A percentile compares a stretch with the other conserved stretches of the same genome.
Conservation (phyloP, 2,113 vertebrate species). For the Pionites leucogaster region DNA sequence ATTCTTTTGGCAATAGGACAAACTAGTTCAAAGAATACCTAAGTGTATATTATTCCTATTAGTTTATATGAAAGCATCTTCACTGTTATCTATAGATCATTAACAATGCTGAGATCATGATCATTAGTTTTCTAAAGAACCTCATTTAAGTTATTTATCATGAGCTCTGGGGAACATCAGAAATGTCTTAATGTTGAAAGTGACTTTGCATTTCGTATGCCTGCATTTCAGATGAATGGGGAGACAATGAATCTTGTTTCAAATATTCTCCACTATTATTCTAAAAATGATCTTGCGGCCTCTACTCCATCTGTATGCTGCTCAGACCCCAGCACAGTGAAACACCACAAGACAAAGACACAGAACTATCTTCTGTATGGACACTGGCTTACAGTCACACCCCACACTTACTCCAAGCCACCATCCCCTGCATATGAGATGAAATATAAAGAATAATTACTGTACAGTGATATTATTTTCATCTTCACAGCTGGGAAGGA, state of each 20-base stretch:
- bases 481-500: neutral
- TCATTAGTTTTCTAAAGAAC: neutral
- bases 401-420: neutral
- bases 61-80: neutral
- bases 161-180: neutral
- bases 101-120: neutral
- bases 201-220: neutral
- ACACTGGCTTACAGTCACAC: neutral
- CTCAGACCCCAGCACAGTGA: neutral
- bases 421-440: neutral
- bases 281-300: neutral
- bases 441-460: neutral
- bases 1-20: neutral
- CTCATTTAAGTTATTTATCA: neutral
- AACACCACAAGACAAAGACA: neutral
- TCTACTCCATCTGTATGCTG: neutral
- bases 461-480: neutral
- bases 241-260: neutral
- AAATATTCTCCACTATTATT: neutral
- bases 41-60: neutral
- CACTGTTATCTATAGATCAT: neutral
- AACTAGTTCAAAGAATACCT: neutral
- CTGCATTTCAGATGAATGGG: neutral
- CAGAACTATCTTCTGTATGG: neutral
- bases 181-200: conserved; percentile 26